Percentiles rank a stretch among this genome's conserved stretches.
These are phyloP conservation scores for Brenthis ino DNA, from an alignment of 2,888 invertebrate species.

Conservation along the genomic window DNA sequence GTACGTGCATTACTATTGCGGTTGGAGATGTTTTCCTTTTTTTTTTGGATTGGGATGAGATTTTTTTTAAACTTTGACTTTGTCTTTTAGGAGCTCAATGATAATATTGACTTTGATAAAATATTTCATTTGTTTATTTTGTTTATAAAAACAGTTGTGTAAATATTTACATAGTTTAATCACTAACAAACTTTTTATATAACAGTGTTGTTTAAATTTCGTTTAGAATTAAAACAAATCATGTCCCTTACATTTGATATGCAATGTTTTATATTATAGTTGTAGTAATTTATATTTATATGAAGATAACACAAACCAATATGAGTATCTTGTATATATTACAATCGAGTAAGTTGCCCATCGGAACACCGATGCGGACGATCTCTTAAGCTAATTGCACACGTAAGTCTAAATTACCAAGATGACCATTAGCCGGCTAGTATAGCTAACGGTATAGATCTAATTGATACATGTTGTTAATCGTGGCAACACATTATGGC, in stretches of 20 bases:
- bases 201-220: too few species aligned
- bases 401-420: conserved; percentile 31
- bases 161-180: too few species aligned
- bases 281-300: too few species aligned
- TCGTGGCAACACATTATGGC: neutral
- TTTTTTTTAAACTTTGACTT: too few species aligned
- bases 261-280: too few species aligned
- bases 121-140: too few species aligned
- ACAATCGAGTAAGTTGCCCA: neutral
- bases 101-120: too few species aligned
- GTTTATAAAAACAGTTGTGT: too few species aligned
- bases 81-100: too few species aligned
- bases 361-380: conserved; percentile 10
- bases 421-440: conserved; percentile 32
- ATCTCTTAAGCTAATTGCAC: conserved; percentile 26
- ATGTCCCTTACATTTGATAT: too few species aligned
- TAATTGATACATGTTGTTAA: conserved; percentile 12
- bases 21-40: conserved; percentile 12
- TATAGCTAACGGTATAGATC: conserved; percentile 24
- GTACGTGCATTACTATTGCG: conserved; percentile 34
- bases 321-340: neutral
- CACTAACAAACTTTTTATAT: too few species aligned
- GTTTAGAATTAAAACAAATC: too few species aligned
- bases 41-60: neutral
- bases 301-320: neutral